Evolutionary conservation across 1,140 invertebrate species (phyloP).

Genomic region (Caenorhabditis remanei): DNA sequence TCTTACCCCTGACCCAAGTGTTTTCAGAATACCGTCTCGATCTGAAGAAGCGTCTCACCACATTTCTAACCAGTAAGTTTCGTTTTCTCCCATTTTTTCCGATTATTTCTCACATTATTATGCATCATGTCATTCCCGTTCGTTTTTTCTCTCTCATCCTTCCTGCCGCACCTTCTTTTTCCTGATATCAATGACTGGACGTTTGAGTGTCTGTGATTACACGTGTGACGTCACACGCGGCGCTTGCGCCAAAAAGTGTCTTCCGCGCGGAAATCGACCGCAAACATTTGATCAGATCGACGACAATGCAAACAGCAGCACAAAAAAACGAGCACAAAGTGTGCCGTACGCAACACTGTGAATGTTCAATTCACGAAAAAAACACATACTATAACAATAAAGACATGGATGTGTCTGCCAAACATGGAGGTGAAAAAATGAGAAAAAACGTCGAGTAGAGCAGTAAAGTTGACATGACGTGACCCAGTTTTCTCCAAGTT

Average conservation of each 20-base stretch:
- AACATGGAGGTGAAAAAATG: neutral
- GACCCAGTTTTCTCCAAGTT: slow-evolving; percentile 33
- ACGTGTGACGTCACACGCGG: slow-evolving; percentile 52
- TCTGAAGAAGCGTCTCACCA: slow-evolving; percentile 47
- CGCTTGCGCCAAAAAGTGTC: slow-evolving; percentile 53
- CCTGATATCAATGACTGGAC: slow-evolving; percentile 43
- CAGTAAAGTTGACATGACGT: slow-evolving; percentile 22
- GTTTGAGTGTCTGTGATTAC: slow-evolving; percentile 7
- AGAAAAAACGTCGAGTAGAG: neutral
- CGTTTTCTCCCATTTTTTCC: neutral
- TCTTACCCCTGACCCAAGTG: neutral
- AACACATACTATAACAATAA: slow-evolving; percentile 37
- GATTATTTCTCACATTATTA: neutral
- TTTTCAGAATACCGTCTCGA: slow-evolving; percentile 41
- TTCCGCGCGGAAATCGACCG: slow-evolving; percentile 54
- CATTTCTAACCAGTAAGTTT: slow-evolving; percentile 47
- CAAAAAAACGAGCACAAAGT: slow-evolving; percentile 26
- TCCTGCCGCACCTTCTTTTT: neutral
- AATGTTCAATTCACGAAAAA: slow-evolving; percentile 38
- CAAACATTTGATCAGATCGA: slow-evolving; percentile 55
- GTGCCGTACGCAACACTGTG: slow-evolving; percentile 16
- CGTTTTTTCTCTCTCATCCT: too few species aligned
- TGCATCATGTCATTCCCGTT: neutral
- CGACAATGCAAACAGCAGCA: slow-evolving; percentile 36
- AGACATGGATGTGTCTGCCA: neutral